A percentile compares a stretch with the other conserved stretches of the same genome.
phyloP scores from a whole-genome alignment of 2,888 invertebrate species.

The Drosophila planitibia region DNA sequence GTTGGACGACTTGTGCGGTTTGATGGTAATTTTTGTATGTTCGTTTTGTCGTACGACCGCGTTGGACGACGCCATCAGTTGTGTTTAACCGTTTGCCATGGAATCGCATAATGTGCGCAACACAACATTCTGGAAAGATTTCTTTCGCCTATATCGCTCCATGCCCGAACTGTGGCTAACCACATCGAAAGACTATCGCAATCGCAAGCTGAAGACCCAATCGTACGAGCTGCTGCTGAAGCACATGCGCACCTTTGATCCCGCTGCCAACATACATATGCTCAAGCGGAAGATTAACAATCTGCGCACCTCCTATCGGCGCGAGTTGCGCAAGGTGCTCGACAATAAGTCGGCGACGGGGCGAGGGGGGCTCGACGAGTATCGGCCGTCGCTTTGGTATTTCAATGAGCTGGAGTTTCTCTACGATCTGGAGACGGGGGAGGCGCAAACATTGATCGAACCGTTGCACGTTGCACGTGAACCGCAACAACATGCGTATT shows the following conservation, averaged over 20 bases:
- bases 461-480: background rate
- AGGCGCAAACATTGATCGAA: slow-evolving; percentile 30
- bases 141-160: slow-evolving; percentile 61
- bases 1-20: slow-evolving; percentile 23
- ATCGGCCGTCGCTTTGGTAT: slow-evolving; percentile 65
- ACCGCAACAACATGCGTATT: background rate
- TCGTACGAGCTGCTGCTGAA: slow-evolving; percentile 49
- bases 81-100: slow-evolving; percentile 29
- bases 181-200: slow-evolving; percentile 51
- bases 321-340: slow-evolving; percentile 64
- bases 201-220: slow-evolving; percentile 43
- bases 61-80: slow-evolving; percentile 48
- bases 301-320: slow-evolving; percentile 68
- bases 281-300: slow-evolving; percentile 72
- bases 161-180: slow-evolving; percentile 66
- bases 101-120: slow-evolving; percentile 52
- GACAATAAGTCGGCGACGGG: slow-evolving; percentile 20
- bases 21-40: slow-evolving; percentile 1
- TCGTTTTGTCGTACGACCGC: slow-evolving; percentile 39
- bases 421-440: slow-evolving; percentile 59
- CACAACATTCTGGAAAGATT: slow-evolving; percentile 51
- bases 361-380: slow-evolving; percentile 30
- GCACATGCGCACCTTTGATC: slow-evolving; percentile 40
- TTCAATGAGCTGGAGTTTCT: slow-evolving; percentile 66
- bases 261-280: slow-evolving; percentile 51